Base-by-base conservation (phyloP, 2,113 vertebrate species). In the Amblyopsis rosae region DNA sequence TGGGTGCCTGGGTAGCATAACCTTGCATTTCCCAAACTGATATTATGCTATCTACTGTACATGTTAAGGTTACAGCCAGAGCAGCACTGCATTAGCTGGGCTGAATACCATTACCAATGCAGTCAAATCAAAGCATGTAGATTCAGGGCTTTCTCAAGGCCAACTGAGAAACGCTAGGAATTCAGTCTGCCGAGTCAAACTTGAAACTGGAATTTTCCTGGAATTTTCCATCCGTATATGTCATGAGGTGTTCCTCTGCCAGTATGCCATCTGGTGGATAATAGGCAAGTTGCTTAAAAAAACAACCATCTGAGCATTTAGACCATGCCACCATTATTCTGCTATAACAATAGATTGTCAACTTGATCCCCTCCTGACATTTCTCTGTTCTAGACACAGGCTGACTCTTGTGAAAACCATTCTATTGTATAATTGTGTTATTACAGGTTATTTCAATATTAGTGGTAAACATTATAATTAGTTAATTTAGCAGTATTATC, bases 261-360 rank as follows among this genome's bases (percentile, higher is more conserved):
- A 80, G 74, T 77, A 59, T 88, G 90, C 90, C 89, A 89, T 84
- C 90, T 92, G 89, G 83, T 89, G 90, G 85, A 82, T 61, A 76
- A 70, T 16, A 61, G 79, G 57, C 77, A 75, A 65, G 73, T 71
- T 69, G 59, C 65, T 60, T 61, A 26, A 47, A 65, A 41, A 26
- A 35, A 41, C 10, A 3, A 41, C 7, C 7, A 41, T 6, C 4
- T 11, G 7, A 19, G 19, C 11, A 63, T 48, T 45, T 32, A 60
- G 62, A 53, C 16, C 17, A 33, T 11, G 53, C 54, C 15, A 46
- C 46, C 61, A 55, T 65, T 61, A 47, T 49, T 0, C 45, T 65
- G 7, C 13, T 54, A 41, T 41, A 41, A 41, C 35, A 41, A 5
- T 41, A 41, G 35, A 41, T 41, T 41, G 35, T 41, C 35, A 41